Base-by-base conservation (phyloP, 2,888 invertebrate genomes). In the Elmis aenea region DNA sequence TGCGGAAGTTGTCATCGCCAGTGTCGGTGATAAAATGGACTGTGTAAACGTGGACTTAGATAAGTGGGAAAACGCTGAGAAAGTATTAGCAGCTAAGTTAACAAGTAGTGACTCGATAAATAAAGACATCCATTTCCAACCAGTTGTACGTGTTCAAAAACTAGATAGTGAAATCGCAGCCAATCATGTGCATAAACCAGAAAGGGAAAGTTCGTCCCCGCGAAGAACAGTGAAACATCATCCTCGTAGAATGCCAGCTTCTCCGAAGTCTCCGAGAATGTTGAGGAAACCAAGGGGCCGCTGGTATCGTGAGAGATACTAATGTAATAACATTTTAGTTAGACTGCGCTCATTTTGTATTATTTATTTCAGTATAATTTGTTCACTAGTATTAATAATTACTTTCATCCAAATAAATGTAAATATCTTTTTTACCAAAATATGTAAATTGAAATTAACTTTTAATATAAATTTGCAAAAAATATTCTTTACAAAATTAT, bases 81-180 rank as follows among this genome's bases (percentile, higher is more conserved):
- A 58, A 41, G 59, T 62, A 30, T 45, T 64, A 30, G 52, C 54
- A n/a, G 58, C 61, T 18, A 62, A 62, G 48, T 48, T 55, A 34
- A 55, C 49, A 11, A 54, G 57, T 35, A 58, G 51, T 34, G 57
- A 55, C 34, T 13, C 36, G 5, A 42, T 45, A 25, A 51, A 48
- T 54, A 64, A 36, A 57, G 67, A 42, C 56, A 61, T 67, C 12
- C 74, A 75, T 57, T 70, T 77, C 57, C 80, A 81, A 60, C 81
- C 81, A 0, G 76, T 78, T 40, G 81, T 83, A 50, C 70, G 79
- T 6, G 79, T 82, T 48, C 76, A 79, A 58, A 76, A 81, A 46
- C 74, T 81, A 50, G 79, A 79, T 45, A 67, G 64, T 47, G 64
- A 64, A 8, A 45, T 41, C 5, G 25, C 33, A 16, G 34, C 36